Evolutionary conservation across 2,888 invertebrate species (phyloP).

Genomic region (Hemaris fuciformis): DNA sequence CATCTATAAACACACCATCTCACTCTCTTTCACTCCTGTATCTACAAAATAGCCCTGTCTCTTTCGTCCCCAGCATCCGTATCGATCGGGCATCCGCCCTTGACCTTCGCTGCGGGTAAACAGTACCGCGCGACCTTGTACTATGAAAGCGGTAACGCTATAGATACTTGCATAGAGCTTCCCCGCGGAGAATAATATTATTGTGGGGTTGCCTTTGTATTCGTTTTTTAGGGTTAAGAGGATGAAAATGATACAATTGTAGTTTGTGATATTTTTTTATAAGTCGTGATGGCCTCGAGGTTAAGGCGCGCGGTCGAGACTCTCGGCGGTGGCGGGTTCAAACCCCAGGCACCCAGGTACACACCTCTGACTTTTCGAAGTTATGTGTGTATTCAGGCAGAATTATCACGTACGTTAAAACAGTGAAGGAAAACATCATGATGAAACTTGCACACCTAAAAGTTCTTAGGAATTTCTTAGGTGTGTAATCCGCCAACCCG

Average conservation of each 20-base stretch:
- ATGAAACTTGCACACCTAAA: no score
- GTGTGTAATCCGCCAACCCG: no score
- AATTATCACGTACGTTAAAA: no score
- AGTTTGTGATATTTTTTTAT: no score
- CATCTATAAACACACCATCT: not conserved
- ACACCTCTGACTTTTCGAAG: no score
- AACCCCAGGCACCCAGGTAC: no score
- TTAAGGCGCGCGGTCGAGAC: no score
- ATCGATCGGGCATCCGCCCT: conserved; percentile 66
- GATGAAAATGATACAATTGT: not conserved
- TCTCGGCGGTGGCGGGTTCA: no score
- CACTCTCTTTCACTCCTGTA: conserved; percentile 30
- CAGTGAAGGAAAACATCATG: no score
- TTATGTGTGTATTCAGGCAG: no score
- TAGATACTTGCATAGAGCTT: conserved; percentile 16
- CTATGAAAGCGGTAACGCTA: conserved; percentile 24
- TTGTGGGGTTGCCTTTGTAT: not conserved
- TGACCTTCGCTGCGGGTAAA: conserved; percentile 59
- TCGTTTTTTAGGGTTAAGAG: not conserved
- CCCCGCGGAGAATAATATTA: conserved; percentile 3
- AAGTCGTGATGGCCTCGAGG: no score
- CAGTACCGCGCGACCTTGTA: conserved; percentile 54
- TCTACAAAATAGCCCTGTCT: conserved; percentile 31
- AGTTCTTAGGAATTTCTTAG: no score
- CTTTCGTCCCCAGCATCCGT: conserved; percentile 65